Evolutionary conservation across 2,888 invertebrate species (phyloP).

Genomic region (Trisateles emortualis): DNA sequence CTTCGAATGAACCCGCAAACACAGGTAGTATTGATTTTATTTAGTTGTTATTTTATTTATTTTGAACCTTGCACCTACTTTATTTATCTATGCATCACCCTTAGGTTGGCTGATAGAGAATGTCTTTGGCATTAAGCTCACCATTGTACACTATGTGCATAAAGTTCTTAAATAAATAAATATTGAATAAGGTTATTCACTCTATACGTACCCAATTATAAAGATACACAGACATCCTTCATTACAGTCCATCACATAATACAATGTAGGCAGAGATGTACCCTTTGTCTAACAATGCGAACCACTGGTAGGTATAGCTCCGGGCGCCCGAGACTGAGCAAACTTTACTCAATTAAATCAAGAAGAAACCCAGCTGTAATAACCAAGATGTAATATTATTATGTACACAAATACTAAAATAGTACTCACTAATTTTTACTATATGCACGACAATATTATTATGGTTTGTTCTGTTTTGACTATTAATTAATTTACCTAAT

Average conservation of each 20-base stretch:
- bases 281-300: conserved; percentile 30
- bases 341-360: conserved; percentile 57
- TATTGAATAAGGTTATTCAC: neutral
- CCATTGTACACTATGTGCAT: no score
- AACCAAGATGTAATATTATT: conserved; percentile 28
- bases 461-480: no score
- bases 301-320: conserved; percentile 29
- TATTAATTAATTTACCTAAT: neutral
- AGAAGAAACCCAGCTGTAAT: conserved; percentile 55
- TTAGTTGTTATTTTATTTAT: no score
- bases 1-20: no score
- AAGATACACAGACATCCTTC: neutral
- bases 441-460: no score
- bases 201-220: neutral
- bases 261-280: conserved; percentile 23
- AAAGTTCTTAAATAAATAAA: no score
- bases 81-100: no score
- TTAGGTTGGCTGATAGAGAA: no score
- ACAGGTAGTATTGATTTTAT: no score
- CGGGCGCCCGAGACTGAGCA: conserved; percentile 51
- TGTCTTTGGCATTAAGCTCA: no score
- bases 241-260: conserved; percentile 12
- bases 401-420: conserved; percentile 10
- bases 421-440: no score
- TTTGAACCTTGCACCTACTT: no score